Percentiles rank a stretch among this genome's conserved stretches.
These are phyloP conservation scores for Eulemur rubriventer DNA, from an alignment of 2,797 vertebrate species.

Conservation along the genomic window DNA sequence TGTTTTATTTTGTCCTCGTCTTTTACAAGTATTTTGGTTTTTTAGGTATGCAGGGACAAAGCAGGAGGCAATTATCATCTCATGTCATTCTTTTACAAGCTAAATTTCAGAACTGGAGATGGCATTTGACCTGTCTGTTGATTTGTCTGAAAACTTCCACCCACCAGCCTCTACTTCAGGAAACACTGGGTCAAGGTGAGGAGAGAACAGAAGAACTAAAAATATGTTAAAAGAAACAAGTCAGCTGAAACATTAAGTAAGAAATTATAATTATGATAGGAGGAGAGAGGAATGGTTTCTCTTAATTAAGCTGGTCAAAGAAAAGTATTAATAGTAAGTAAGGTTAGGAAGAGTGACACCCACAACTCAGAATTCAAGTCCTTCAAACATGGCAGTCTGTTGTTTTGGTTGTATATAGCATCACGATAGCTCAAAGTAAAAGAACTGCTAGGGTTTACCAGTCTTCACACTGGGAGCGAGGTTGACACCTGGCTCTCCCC, in stretches of 20 bases:
- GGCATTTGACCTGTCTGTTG: not conserved
- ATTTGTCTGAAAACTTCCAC: not conserved
- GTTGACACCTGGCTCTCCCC: not conserved
- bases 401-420: not conserved
- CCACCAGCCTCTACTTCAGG: not conserved
- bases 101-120: not conserved
- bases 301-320: not conserved
- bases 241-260: not conserved
- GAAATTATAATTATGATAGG: not conserved
- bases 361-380: not conserved
- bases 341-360: not conserved
- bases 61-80: not conserved
- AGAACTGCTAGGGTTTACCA: not conserved
- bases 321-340: not conserved
- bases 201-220: not conserved
- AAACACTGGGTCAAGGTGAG: not conserved
- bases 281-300: not conserved
- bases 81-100: not conserved
- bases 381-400: not conserved
- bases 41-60: not conserved
- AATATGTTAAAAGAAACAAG: not conserved
- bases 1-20: not conserved
- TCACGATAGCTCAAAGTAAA: not conserved
- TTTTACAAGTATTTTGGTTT: not conserved
- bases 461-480: not conserved